Evolutionary conservation across 1,140 invertebrate genomes (phyloP).

Genomic region (Euwallacea fornicatus): DNA sequence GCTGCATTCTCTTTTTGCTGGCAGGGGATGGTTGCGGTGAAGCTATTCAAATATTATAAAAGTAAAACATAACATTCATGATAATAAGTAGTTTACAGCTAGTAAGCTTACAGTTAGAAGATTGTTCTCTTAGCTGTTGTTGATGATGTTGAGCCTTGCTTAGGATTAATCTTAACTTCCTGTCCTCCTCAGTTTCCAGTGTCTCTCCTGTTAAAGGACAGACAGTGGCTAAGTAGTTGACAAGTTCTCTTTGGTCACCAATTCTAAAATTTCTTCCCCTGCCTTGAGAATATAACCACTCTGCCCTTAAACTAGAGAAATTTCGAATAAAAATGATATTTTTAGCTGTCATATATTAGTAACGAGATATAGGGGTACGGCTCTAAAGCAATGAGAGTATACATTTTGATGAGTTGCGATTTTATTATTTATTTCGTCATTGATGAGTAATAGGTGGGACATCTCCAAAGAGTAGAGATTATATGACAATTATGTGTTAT

Average conservation of each 20-base stretch:
- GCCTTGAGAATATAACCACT: conserved; percentile 93
- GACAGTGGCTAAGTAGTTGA: conserved; percentile 77
- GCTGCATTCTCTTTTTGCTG: conserved; percentile 47
- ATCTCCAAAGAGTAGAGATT: too few species aligned
- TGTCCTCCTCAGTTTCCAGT: conserved; percentile 80
- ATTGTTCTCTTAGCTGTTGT: conserved; percentile 70
- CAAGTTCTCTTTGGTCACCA: conserved; percentile 80
- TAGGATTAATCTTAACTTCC: conserved; percentile 80
- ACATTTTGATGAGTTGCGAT: too few species aligned
- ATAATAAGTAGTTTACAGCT: conserved; percentile 18
- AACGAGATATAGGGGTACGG: too few species aligned
- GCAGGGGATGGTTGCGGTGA: conserved; percentile 47
- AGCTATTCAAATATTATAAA: conserved; percentile 28
- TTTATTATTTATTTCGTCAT: too few species aligned
- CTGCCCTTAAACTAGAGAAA: conserved; percentile 77
- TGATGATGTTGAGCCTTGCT: conserved; percentile 90
- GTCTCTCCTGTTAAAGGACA: conserved; percentile 75
- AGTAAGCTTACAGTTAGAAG: conserved; percentile 35
- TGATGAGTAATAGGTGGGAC: too few species aligned
- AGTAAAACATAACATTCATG: background rate
- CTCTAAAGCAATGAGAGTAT: too few species aligned
- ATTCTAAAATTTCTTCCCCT: conserved; percentile 82
- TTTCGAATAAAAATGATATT: background rate
- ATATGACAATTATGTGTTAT: too few species aligned
- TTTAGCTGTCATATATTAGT: background rate